Evolutionary conservation across 1,140 invertebrate genomes (phyloP).

Genomic region (Aporrectodea caliginosa): DNA sequence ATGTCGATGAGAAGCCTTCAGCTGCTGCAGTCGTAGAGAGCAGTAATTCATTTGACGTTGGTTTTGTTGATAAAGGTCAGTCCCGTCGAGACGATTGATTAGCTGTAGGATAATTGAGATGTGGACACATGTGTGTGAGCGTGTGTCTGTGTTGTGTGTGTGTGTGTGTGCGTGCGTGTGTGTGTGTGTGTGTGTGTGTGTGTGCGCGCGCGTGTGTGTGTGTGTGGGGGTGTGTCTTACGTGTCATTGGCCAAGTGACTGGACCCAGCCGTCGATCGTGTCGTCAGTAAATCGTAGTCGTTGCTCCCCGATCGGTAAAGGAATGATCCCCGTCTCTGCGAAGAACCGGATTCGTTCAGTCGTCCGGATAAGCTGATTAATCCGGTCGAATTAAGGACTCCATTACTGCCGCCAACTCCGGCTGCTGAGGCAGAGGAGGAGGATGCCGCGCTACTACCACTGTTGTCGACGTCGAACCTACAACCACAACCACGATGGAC

Average conservation of each 20-base stretch:
- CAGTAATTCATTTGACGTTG: too few species aligned
- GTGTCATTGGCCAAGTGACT: not conserved
- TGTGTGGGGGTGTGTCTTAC: not conserved
- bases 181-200: not conserved
- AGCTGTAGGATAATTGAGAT: too few species aligned
- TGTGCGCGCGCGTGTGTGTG: not conserved
- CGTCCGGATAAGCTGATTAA: not conserved
- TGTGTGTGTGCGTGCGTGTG: not conserved
- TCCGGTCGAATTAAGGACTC: not conserved
- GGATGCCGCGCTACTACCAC: not conserved
- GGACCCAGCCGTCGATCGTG: not conserved
- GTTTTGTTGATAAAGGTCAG: too few species aligned
- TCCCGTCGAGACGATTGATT: too few species aligned
- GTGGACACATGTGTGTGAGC: too few species aligned
- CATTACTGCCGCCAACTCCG: not conserved
- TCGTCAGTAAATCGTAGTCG: not conserved
- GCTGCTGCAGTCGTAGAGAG: too few species aligned
- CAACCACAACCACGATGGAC: not conserved
- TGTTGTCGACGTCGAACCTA: not conserved
- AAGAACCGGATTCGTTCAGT: not conserved
- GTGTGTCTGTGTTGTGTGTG: too few species aligned
- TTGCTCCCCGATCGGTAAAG: not conserved
- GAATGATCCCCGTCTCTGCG: not conserved
- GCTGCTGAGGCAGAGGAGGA: too few species aligned
- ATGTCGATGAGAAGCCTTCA: too few species aligned